Conservation (phyloP, 2,888 invertebrate species). For the Eurytoma adleriae region DNA sequence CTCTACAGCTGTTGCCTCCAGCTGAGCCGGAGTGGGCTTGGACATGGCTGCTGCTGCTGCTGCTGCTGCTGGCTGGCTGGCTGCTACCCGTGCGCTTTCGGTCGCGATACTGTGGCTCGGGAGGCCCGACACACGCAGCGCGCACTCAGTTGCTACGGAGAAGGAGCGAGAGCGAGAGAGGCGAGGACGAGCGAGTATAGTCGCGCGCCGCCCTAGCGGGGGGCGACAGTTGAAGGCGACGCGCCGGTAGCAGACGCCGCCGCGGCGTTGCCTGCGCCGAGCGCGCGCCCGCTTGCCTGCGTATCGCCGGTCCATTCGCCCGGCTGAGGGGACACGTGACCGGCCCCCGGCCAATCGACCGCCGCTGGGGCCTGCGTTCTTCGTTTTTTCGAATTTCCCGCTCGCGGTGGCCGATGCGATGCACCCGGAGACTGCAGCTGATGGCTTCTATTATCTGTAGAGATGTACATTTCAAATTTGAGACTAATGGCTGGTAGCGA, state of each 20-base stretch:
- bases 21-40: slow-evolving; percentile 62
- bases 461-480: too few species aligned
- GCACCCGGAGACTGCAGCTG: too few species aligned
- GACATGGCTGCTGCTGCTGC: slow-evolving; percentile 60
- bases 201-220: background rate
- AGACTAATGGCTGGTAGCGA: too few species aligned
- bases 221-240: slow-evolving; percentile 66
- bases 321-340: too few species aligned
- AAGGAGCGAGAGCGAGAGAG: slow-evolving; percentile 55
- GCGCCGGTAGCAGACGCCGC: slow-evolving; percentile 55
- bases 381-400: too few species aligned
- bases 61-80: slow-evolving; percentile 57
- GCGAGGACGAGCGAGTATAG: slow-evolving; percentile 12
- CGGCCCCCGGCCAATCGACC: too few species aligned
- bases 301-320: too few species aligned
- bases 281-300: too few species aligned
- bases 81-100: slow-evolving; percentile 11
- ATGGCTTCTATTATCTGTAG: too few species aligned
- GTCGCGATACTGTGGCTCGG: slow-evolving; percentile 20
- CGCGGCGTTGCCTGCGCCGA: background rate
- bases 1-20: slow-evolving; percentile 80
- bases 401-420: too few species aligned
- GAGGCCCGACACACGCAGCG: background rate
- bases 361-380: too few species aligned
- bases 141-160: slow-evolving; percentile 34